Percentiles rank a stretch among this genome's conserved stretches.
Conservation (phyloP, 2,797 vertebrate genomes). For the Buceros bicornis region DNA sequence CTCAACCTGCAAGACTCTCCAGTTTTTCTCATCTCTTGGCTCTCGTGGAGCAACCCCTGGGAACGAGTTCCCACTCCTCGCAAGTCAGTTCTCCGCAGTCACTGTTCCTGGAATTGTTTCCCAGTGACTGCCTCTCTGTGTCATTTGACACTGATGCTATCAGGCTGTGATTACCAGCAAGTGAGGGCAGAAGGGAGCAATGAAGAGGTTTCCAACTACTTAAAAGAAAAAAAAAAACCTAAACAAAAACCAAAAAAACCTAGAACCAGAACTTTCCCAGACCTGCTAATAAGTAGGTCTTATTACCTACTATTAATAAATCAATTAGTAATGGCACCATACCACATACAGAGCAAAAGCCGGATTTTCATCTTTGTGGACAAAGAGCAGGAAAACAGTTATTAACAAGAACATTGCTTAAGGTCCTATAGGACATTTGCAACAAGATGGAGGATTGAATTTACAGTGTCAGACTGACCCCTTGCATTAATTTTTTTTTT, state of each 20-base stretch:
- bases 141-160: constrained; percentile 25
- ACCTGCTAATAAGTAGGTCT: neutral
- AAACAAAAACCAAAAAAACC: neutral
- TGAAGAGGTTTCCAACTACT: neutral
- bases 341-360: neutral
- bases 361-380: neutral
- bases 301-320: neutral
- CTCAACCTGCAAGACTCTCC: neutral
- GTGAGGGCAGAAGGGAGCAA: neutral
- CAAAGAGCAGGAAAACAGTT: neutral
- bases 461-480: neutral
- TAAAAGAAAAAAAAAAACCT: neutral
- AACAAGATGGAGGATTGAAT: neutral
- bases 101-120: constrained; percentile 41
- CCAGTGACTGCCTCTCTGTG: neutral
- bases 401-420: neutral
- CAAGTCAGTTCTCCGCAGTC: neutral
- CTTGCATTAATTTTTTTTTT: neutral
- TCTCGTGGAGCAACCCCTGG: neutral
- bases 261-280: neutral
- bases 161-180: neutral
- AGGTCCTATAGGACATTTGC: neutral
- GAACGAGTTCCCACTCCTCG: neutral
- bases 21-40: neutral
- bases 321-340: neutral